A percentile compares a stretch with the other conserved stretches of the same genome.
These are phyloP conservation scores for Neotoxoptera formosana DNA, from an alignment of 1,140 invertebrate genomes.

Conservation along the genomic window DNA sequence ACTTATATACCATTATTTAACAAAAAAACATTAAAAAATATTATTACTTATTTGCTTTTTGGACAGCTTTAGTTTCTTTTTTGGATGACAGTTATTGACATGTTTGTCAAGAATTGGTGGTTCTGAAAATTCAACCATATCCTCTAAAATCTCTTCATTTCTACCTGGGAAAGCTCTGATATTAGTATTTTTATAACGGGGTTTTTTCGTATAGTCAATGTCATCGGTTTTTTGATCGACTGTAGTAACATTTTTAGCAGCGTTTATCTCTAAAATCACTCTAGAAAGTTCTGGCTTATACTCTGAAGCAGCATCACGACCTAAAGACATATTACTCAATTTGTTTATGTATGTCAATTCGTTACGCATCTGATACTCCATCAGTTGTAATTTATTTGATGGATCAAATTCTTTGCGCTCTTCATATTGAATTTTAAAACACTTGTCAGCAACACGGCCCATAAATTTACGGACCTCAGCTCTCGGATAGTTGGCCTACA, in stretches of 20 bases:
- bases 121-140: conserved; percentile 8
- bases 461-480: not conserved
- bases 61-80: not conserved
- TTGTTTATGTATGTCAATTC: conserved; percentile 36
- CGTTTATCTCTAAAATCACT: not conserved
- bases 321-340: conserved; percentile 17
- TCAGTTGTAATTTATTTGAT: not conserved
- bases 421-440: not conserved
- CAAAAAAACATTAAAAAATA: not conserved
- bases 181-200: conserved; percentile 14
- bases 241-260: not conserved
- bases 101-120: too few relatives aligned
- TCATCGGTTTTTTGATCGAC: not conserved
- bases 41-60: conserved; percentile 9
- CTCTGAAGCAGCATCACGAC: not conserved
- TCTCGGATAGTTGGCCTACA: conserved; percentile 47
- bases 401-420: not conserved
- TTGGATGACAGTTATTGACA: not conserved
- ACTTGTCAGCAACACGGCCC: conserved; percentile 9
- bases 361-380: conserved; percentile 10
- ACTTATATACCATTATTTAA: not conserved
- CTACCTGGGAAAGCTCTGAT: not conserved
- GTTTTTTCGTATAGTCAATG: not conserved
- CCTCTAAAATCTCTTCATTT: conserved; percentile 12
- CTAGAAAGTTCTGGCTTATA: not conserved